These are phyloP conservation scores for Sprattus sprattus DNA, from an alignment of 2,113 vertebrate species.

Conservation along the genomic window DNA sequence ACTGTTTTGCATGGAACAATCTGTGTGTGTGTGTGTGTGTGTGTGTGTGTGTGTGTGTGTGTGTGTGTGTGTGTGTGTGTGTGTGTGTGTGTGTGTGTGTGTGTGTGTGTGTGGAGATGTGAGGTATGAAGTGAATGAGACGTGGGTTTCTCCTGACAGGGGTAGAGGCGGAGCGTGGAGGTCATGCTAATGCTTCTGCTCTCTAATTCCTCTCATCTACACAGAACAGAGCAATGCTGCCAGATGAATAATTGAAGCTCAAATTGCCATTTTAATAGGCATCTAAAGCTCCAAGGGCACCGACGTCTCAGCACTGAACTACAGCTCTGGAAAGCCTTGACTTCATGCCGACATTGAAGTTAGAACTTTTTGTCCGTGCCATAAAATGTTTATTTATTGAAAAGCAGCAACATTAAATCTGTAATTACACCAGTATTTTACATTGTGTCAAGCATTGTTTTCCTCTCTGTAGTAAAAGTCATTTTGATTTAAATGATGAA, in stretches of 20 bases:
- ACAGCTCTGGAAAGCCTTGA: neutral
- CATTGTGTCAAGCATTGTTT: neutral
- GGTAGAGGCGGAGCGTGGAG: neutral
- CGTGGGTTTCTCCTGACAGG: conserved; percentile 7
- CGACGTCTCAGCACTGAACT: conserved; percentile 28
- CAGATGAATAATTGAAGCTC: conserved; percentile 41
- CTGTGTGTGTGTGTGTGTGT: neutral
- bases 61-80: conserved; percentile 10
- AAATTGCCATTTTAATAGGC: conserved; percentile 46
- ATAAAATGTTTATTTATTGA: conserved; percentile 9
- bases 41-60: neutral
- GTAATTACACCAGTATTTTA: neutral
- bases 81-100: neutral
- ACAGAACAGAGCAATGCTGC: conserved; percentile 15
- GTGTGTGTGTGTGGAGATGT: neutral
- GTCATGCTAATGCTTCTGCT: conserved; percentile 14
- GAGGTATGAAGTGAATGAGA: neutral
- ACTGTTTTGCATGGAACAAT: neutral
- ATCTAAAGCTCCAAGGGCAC: conserved; percentile 58
- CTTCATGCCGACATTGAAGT: neutral
- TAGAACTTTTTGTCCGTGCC: neutral
- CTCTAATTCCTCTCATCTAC: conserved; percentile 10
- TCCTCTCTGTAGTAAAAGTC: neutral
- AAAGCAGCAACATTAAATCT: neutral
- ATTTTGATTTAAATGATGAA: conserved; percentile 8